A percentile compares a stretch with the other conserved stretches of the same genome.
These are phyloP conservation scores for Scytalopus superciliaris DNA, from an alignment of 2,113 vertebrate species.

Conservation along the genomic window DNA sequence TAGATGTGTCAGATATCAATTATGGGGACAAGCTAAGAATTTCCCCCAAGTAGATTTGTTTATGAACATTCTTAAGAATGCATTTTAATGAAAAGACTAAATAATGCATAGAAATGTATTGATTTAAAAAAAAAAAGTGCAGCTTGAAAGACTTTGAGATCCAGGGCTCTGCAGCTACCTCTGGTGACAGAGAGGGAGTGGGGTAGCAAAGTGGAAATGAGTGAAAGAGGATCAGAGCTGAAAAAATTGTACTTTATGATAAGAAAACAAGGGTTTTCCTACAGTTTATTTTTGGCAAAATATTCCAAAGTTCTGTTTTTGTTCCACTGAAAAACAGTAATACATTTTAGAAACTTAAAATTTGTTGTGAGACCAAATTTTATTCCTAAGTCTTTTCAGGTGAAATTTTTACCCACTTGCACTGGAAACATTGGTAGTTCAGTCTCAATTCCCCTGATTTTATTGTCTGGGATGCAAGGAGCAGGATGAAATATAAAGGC, in stretches of 20 bases:
- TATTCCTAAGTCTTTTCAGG: background rate
- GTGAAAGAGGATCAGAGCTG: background rate
- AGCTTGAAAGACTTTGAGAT: background rate
- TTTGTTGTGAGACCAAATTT: background rate
- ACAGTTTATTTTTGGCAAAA: background rate
- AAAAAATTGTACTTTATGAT: background rate
- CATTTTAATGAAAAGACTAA: background rate
- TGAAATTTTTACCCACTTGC: background rate
- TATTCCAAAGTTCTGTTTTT: background rate
- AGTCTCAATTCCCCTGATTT: background rate
- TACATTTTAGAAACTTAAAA: background rate
- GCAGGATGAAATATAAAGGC: background rate
- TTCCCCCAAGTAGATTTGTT: background rate
- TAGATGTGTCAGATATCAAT: background rate
- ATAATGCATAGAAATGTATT: background rate
- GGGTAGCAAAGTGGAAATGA: background rate
- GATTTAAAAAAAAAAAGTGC: background rate
- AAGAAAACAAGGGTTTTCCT: background rate
- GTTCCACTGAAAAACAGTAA: background rate
- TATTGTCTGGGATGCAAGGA: background rate
- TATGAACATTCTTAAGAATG: background rate
- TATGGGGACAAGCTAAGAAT: background rate
- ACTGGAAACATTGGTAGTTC: background rate
- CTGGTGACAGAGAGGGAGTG: background rate
- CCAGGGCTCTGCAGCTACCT: constrained; percentile 3